Conservation (phyloP, 2,113 vertebrate species). For the Hoplias malabaricus region DNA sequence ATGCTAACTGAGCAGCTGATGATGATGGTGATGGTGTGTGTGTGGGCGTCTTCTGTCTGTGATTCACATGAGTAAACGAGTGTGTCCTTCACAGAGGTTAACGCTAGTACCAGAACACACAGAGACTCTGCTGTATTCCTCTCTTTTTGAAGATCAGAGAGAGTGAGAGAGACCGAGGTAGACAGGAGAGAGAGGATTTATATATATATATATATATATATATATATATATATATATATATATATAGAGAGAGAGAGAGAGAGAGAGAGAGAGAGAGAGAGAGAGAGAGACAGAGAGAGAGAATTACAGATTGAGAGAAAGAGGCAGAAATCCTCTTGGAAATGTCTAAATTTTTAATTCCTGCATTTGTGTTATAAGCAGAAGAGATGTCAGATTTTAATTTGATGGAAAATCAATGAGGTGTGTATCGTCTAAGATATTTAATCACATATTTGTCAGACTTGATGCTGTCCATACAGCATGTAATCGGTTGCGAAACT, state of each 20-base stretch:
- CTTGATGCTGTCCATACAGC: too few relatives aligned
- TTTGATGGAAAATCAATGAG: too few relatives aligned
- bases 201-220: too few relatives aligned
- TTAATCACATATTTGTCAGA: too few relatives aligned
- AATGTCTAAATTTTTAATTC: too few relatives aligned
- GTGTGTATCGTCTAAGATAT: too few relatives aligned
- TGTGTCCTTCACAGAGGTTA: conserved; percentile 38
- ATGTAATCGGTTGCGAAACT: too few relatives aligned
- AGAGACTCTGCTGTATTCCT: neutral
- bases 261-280: neutral
- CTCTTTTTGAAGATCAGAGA: neutral
- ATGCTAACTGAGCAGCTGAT: conserved; percentile 19
- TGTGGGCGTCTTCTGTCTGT: neutral
- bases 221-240: too few relatives aligned
- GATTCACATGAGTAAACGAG: conserved; percentile 5
- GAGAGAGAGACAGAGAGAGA: neutral
- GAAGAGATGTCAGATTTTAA: too few relatives aligned
- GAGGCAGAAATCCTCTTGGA: neutral
- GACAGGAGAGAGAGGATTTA: too few relatives aligned
- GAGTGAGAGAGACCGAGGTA: too few relatives aligned
- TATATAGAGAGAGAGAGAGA: conserved; percentile 45
- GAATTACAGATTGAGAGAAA: neutral
- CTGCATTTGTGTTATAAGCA: too few relatives aligned
- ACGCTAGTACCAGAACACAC: conserved; percentile 5
- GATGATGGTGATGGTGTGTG: neutral